Conservation (phyloP, 2,888 invertebrate genomes). For the Watsonalla binaria region DNA sequence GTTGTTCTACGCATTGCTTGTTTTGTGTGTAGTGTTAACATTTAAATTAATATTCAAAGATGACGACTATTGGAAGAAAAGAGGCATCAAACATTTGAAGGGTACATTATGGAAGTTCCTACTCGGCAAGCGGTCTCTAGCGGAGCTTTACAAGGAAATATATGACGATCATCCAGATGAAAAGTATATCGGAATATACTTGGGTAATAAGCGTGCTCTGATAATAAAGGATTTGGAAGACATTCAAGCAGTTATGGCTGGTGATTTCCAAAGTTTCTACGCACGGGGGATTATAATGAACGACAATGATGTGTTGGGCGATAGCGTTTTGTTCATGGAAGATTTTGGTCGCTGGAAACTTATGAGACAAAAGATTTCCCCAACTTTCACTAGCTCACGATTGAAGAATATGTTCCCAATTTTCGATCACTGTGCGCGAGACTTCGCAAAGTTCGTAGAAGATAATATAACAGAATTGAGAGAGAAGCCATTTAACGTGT, state of each 20-base stretch:
- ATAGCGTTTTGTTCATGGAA: constrained; percentile 48
- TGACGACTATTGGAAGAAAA: constrained; percentile 47
- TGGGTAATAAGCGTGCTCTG: constrained; percentile 36
- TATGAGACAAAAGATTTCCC: constrained; percentile 54
- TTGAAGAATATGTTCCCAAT: constrained; percentile 61
- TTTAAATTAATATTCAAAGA: constrained; percentile 15
- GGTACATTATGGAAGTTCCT: constrained; percentile 38
- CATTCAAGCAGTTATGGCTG: constrained; percentile 42
- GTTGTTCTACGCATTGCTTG: constrained; percentile 18
- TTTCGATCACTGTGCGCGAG: constrained; percentile 44
- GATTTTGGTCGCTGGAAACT: constrained; percentile 54
- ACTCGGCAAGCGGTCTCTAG: constrained; percentile 35
- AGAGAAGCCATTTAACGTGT: constrained; percentile 34
- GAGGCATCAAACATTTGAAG: constrained; percentile 35
- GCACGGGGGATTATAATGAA: constrained; percentile 42
- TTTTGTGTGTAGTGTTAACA: constrained; percentile 22
- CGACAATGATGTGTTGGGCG: constrained; percentile 40
- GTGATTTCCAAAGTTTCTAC: constrained; percentile 50
- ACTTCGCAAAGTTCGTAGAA: constrained; percentile 43
- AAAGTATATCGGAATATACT: constrained; percentile 37
- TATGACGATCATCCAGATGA: constrained; percentile 37
- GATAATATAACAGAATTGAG: constrained; percentile 20
- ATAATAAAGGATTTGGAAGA: constrained; percentile 46
- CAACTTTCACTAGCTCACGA: constrained; percentile 53
- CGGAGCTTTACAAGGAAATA: constrained; percentile 42